Evolutionary conservation across 35 echinoderm and acorn worm genomes (phyloP), one percentile per base, ranked within the genome.

Genomic region (Apostichopus parvimensis): DNA sequence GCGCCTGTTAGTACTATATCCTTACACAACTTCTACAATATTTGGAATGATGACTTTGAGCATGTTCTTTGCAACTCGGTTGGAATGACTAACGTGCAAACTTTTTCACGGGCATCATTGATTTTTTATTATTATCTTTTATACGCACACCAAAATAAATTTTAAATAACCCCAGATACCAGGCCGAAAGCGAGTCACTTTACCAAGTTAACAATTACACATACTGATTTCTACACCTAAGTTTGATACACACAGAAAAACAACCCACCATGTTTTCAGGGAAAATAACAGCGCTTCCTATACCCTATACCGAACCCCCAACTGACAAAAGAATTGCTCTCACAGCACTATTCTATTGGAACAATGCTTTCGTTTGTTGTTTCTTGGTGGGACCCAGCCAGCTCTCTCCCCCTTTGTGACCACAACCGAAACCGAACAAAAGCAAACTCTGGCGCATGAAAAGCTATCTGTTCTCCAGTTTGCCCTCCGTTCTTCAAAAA

Each of bases 351-450:
- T 84, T 84, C 8, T 59, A 58, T 58, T 11, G 81, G 55, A 84
- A 84, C 81, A 84, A 84, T 84, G 57, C 54, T 21, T 59, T n/a
- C 81, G 56, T 84, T 84, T 84, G 81, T 84, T 84, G 11, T 84
- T 84, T 54, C 57, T 59, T 84, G 55, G 58, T 84, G 52, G 54
- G 54, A 59, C 81, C 81, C 81, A 15, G 81, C 57, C 54, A 84
- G 81, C 54, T 58, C 20, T 59, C 18, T 21, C 57, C 81, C 23
- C 54, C 55, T 58, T 84, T 58, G 56, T 58, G 81, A 59, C 81
- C 81, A 84, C 81, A 84, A 84, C 54, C 81, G 81, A 84, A 84
- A 84, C 81, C 81, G 7, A 23, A 60, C 81, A 84, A 84, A 84
- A 84, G 81, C 55, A 52, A 18, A n/a, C 26, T 45, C 34, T 4